phyloP scores from a whole-genome alignment of 2,888 invertebrate genomes.

The Drosophila prostipennis region DNA sequence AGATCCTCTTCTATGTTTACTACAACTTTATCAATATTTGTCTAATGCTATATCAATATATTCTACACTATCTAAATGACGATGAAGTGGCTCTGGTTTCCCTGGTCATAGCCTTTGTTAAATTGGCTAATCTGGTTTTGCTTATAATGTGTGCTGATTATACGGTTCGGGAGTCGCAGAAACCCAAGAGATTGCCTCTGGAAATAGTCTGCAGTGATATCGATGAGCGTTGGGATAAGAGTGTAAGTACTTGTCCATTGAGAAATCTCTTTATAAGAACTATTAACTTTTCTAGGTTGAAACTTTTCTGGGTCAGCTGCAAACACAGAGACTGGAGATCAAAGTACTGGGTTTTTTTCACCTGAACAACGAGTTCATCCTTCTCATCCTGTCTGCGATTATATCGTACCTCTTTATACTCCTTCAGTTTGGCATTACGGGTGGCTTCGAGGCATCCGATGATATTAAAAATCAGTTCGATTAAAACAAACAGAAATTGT shows the following conservation, averaged over 20 bases:
- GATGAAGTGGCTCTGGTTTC: conserved; percentile 44
- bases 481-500: not conserved
- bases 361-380: conserved; percentile 73
- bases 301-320: conserved; percentile 47
- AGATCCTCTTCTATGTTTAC: conserved; percentile 77
- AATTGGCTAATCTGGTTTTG: conserved; percentile 64
- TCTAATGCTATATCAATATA: conserved; percentile 69
- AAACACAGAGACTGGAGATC: conserved; percentile 68
- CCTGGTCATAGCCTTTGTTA: conserved; percentile 56
- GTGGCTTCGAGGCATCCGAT: conserved; percentile 54
- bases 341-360: conserved; percentile 73
- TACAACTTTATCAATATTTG: conserved; percentile 72
- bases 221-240: conserved; percentile 78
- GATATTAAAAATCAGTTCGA: conserved; percentile 13
- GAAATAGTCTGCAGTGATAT: conserved; percentile 75
- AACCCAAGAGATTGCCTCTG: conserved; percentile 66
- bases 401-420: conserved; percentile 78
- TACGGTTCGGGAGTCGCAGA: conserved; percentile 60
- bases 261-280: not conserved
- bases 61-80: conserved; percentile 54
- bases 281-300: not conserved
- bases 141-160: conserved; percentile 73
- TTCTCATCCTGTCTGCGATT: conserved; percentile 73
- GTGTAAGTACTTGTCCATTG: conserved; percentile 58
- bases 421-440: conserved; percentile 73